Conservation (phyloP, 2,113 vertebrate genomes). For the Pituophis catenifer region DNA sequence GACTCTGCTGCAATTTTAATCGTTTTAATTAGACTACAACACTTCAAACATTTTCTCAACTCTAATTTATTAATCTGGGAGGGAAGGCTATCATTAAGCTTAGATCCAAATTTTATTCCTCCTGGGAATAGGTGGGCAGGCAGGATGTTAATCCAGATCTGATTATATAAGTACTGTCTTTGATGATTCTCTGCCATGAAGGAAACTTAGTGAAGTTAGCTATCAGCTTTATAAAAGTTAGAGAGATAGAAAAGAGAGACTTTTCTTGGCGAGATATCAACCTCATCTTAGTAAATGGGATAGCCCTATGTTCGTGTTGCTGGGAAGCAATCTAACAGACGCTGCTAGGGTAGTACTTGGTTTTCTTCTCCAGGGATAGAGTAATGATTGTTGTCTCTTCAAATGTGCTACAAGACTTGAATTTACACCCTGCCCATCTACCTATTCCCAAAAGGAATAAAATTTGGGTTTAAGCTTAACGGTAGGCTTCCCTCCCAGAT, state of each 20-base stretch:
- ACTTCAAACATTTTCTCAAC: neutral
- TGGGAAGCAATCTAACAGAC: neutral
- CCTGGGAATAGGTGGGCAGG: neutral
- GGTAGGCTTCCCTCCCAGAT: neutral
- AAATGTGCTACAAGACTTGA: neutral
- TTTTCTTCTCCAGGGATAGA: neutral
- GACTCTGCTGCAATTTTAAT: neutral
- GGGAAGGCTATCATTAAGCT: neutral
- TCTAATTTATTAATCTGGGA: neutral
- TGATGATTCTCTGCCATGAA: neutral
- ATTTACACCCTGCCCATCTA: neutral
- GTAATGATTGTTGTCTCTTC: neutral
- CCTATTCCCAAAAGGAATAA: neutral
- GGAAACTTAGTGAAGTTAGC: neutral
- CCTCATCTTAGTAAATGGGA: neutral
- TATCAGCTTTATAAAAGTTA: neutral
- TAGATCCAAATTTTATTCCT: neutral
- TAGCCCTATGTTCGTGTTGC: neutral
- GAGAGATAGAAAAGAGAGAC: neutral
- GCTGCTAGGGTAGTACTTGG: neutral
- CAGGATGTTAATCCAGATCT: neutral
- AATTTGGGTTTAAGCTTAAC: neutral
- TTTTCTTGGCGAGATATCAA: neutral
- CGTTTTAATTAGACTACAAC: neutral
- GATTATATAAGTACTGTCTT: neutral